These are phyloP conservation scores for rat (Rattus norvegicus) DNA, from an alignment of 2,113 vertebrate genomes.

Conservation along the genomic window GRCr8 NC_086022.1:110856501-110857000, in stretches of 20 bases:
- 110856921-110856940: constrained; percentile 41
- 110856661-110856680: constrained; percentile 21
- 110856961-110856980: constrained; percentile 5
- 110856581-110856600: too few species aligned
- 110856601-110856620: too few species aligned
- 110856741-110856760: neutral
- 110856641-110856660: too few species aligned
- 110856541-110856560: constrained; percentile 21
- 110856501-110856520: neutral
- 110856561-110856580: too few species aligned
- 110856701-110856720: neutral
- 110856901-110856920: neutral
- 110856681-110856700: neutral
- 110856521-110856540: neutral
- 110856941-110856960: constrained; percentile 36
- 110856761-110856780: constrained; percentile 54
- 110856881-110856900: constrained; percentile 41
- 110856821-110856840: neutral
- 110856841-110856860: neutral
- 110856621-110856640: too few species aligned
- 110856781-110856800: constrained; percentile 27
- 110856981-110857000: constrained; percentile 41
- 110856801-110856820: constrained; percentile 41
- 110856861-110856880: constrained; percentile 18
- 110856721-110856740: rapidly evolving